Conservation (phyloP, 1,140 invertebrate genomes). For the Xylocopa sonorina region DNA sequence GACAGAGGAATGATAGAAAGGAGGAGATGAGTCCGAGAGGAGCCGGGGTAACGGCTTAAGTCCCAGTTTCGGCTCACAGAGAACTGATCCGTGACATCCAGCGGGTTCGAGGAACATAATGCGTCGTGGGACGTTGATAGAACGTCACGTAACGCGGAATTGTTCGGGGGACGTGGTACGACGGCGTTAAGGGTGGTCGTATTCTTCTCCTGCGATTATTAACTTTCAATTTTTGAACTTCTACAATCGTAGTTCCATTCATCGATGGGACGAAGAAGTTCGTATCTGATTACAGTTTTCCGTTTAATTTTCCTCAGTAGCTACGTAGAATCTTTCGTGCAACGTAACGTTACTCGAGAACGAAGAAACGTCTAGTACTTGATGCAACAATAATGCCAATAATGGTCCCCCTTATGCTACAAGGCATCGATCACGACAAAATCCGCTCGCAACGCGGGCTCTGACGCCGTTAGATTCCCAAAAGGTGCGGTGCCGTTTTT, state of each 20-base stretch:
- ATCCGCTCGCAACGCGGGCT: not conserved
- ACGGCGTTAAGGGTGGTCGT: not conserved
- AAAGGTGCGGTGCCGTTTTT: constrained; percentile 36
- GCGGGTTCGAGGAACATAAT: not conserved
- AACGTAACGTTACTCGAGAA: too few species aligned
- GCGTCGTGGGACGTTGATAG: not conserved
- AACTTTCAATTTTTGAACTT: too few species aligned
- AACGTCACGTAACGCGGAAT: constrained; percentile 2
- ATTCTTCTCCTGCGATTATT: too few species aligned
- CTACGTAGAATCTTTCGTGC: too few species aligned
- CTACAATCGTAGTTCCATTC: too few species aligned
- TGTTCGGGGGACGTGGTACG: not conserved
- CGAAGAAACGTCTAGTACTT: too few species aligned
- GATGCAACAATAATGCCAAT: too few species aligned
- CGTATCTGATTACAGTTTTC: too few species aligned
- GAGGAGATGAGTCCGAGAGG: constrained; percentile 56
- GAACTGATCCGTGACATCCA: not conserved
- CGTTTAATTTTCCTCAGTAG: too few species aligned
- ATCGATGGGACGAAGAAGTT: too few species aligned
- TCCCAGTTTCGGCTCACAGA: constrained; percentile 59
- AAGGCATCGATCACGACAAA: not conserved
- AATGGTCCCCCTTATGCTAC: too few species aligned
- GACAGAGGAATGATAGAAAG: constrained; percentile 52
- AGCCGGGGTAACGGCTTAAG: constrained; percentile 69
- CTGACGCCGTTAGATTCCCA: not conserved